Base-by-base conservation (phyloP, 2,113 vertebrate genomes). In the Vulpes vulpes region DNA sequence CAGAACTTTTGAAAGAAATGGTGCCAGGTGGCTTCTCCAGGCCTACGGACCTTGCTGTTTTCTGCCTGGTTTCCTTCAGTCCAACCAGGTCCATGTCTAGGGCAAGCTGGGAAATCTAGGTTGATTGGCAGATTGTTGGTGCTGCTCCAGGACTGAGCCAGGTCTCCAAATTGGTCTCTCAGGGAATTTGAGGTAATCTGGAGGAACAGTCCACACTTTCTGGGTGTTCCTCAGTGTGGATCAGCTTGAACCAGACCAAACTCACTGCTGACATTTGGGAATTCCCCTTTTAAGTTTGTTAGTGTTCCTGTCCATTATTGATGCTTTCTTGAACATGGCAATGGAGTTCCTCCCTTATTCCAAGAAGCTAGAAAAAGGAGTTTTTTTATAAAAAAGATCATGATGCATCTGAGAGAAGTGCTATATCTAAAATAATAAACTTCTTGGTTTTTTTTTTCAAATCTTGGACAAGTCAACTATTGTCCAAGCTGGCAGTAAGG, bases 1-100 rank as follows among this genome's bases (percentile, higher is more conserved):
- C 49, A 96, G 71, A 96, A 43, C 1, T 93, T 92, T 93, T 94
- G 55, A 96, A 89, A 67, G 35, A 94, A 94, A 85, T 38, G 59
- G 53, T 43, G 11, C 76, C 81, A 92, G 15, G 35, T 96, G 83
- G 64, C 49, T 11, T 78, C 7, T 43, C 43, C 43, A 43, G 43
- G 43, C 43, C 43, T 43, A 43, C 7, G 1, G 25, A 65, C 59
- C 4, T 73, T 53, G 11, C 19, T 95, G 2, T 81, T 94, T 94
- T 86, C 49, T 96, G 87, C 73, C 73, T 96, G 83, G 25, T 12
- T 78, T 78, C 14, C 64, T 85, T 94, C 30, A 93, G 60, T 74
- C 15, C 55, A 95, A 32, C 9, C 3, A 71, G 35, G 14, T 51
- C 8, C 4, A 81, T 43, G 93, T 95, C 20, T 71, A 94, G 73